Percentiles rank a stretch among this genome's conserved stretches.
phyloP scores from a whole-genome alignment of 2,888 invertebrate genomes.

The Agrilus mali region DNA sequence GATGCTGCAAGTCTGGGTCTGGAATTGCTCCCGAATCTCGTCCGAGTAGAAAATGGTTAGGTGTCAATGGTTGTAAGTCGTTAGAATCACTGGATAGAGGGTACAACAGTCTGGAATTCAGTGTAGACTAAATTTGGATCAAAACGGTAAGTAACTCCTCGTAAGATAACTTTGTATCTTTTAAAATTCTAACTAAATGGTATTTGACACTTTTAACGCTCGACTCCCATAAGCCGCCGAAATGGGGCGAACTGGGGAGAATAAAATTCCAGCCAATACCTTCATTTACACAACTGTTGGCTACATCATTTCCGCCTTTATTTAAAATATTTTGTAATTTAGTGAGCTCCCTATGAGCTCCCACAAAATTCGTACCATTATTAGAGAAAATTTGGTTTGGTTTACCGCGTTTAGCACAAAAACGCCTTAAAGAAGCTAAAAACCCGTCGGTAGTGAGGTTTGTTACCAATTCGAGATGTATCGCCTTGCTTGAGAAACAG shows the following conservation, averaged over 20 bases:
- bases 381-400: constrained; percentile 5
- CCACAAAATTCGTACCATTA: constrained; percentile 7
- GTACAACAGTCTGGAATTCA: neutral
- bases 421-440: constrained; percentile 7
- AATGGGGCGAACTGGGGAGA: neutral
- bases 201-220: neutral
- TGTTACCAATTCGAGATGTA: too few relatives aligned
- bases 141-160: neutral
- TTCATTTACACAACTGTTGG: neutral
- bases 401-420: constrained; percentile 6
- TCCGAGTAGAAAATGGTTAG: neutral
- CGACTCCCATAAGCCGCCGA: neutral
- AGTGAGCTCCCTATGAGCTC: constrained; percentile 3
- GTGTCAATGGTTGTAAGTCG: neutral
- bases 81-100: neutral
- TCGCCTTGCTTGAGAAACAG: too few relatives aligned
- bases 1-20: neutral
- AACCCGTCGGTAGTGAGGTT: constrained; percentile 5
- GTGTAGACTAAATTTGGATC: neutral
- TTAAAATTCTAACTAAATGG: neutral
- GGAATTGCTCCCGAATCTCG: neutral
- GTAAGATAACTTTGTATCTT: neutral
- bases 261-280: constrained; percentile 1
- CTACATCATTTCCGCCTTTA: neutral
- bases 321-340: constrained; percentile 4